phyloP scores from a whole-genome alignment of 2,113 vertebrate genomes.

The Anoplopoma fimbria region DNA sequence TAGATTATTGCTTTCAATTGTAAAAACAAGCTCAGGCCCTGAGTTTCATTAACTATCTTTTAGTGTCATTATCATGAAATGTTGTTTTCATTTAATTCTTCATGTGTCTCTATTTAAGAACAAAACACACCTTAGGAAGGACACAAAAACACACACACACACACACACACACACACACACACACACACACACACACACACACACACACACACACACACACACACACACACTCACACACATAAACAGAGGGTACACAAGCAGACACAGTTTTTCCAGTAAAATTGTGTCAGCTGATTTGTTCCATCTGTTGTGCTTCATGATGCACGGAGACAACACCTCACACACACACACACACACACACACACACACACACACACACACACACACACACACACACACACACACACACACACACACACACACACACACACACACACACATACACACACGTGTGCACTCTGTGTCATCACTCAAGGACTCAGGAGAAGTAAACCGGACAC shows the following conservation, averaged over 20 bases:
- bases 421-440: not conserved
- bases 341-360: constrained; percentile 18
- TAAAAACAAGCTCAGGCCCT: not conserved
- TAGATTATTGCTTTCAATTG: not conserved
- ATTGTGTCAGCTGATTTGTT: constrained; percentile 55
- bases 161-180: constrained; percentile 18
- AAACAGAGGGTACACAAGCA: not conserved
- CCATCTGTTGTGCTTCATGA: constrained; percentile 61
- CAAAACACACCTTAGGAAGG: constrained; percentile 69
- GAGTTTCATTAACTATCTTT: no score
- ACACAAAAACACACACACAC: constrained; percentile 22
- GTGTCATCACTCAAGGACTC: constrained; percentile 49
- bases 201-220: constrained; percentile 3
- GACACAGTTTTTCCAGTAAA: constrained; percentile 52
- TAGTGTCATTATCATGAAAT: no score
- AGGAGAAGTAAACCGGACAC: constrained; percentile 53
- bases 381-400: constrained; percentile 28
- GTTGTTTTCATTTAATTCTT: no score
- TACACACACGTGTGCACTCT: constrained; percentile 7
- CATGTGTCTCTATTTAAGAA: constrained; percentile 26
- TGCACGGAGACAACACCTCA: constrained; percentile 38
- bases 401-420: constrained; percentile 21
- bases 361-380: constrained; percentile 26
- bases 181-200: constrained; percentile 22
- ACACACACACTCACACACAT: not conserved